Conservation (phyloP, 2,113 vertebrate genomes). For the Xenopus laevis region DNA sequence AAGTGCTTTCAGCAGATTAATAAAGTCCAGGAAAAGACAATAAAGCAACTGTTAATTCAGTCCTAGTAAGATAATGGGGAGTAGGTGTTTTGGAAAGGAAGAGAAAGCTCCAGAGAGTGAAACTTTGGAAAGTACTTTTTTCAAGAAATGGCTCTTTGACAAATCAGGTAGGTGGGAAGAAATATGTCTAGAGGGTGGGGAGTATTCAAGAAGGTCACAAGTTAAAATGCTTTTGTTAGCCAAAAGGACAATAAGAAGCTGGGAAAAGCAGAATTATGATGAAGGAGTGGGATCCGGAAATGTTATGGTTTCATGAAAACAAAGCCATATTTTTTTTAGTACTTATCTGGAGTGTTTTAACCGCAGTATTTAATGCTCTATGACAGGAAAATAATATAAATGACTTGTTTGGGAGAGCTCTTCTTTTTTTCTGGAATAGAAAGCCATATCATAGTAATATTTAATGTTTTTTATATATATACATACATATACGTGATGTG, state of each 20-base stretch:
- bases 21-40: background rate
- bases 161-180: constrained; percentile 37
- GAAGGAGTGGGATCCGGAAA: constrained; percentile 20
- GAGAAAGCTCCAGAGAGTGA: constrained; percentile 25
- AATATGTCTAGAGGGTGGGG: constrained; percentile 24
- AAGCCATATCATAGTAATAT: no score
- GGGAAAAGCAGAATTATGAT: constrained; percentile 12
- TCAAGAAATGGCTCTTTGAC: constrained; percentile 25
- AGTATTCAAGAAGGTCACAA: constrained; percentile 30
- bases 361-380: background rate
- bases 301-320: background rate
- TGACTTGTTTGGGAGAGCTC: background rate
- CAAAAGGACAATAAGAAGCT: constrained; percentile 19
- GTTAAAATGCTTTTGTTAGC: constrained; percentile 36
- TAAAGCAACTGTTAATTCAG: constrained; percentile 1
- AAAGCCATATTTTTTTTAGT: constrained; percentile 1
- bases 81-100: constrained; percentile 44
- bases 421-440: background rate
- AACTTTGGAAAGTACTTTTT: constrained; percentile 12
- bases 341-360: background rate
- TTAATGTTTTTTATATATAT: no score
- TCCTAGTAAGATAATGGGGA: constrained; percentile 18
- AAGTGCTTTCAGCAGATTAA: background rate
- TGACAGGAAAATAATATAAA: background rate
- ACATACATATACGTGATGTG: no score